These are phyloP conservation scores for Dione vanillae DNA, from an alignment of 2,888 invertebrate species.

Conservation along the genomic window DNA sequence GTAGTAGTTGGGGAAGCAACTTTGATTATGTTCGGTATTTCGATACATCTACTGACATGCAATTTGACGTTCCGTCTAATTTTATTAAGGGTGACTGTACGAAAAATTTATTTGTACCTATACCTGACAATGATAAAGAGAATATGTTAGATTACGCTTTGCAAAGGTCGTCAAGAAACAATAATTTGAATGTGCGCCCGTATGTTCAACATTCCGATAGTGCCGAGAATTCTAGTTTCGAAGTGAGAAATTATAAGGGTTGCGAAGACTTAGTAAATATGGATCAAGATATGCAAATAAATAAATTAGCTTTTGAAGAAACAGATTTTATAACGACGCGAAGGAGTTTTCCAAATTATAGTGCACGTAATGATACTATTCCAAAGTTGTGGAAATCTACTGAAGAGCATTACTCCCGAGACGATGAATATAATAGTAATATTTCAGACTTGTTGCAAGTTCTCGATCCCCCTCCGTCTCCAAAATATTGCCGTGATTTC, in stretches of 20 bases:
- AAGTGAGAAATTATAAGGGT: conserved; percentile 83
- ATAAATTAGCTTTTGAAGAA: conserved; percentile 65
- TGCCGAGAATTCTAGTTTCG: conserved; percentile 84
- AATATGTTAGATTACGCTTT: conserved; percentile 48
- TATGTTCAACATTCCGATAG: conserved; percentile 85
- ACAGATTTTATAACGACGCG: conserved; percentile 78
- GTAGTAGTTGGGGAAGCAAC: conserved; percentile 84
- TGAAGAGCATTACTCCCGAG: conserved; percentile 66
- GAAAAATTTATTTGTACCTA: conserved; percentile 64
- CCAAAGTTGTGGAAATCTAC: conserved; percentile 77
- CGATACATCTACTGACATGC: conserved; percentile 78
- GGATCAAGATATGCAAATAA: conserved; percentile 84
- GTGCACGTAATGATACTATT: conserved; percentile 71
- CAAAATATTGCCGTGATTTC: conserved; percentile 60
- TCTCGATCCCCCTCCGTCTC: conserved; percentile 77
- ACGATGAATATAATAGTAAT: conserved; percentile 55
- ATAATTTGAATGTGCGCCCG: conserved; percentile 54
- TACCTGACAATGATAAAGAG: conserved; percentile 48
- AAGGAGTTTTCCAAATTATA: conserved; percentile 87
- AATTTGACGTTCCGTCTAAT: conserved; percentile 58
- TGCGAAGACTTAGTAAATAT: conserved; percentile 88
- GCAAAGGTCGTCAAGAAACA: conserved; percentile 52
- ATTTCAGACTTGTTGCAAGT: conserved; percentile 62
- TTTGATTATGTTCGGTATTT: conserved; percentile 88
- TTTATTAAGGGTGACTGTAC: conserved; percentile 70